Conservation (phyloP, 2,888 invertebrate species). For the Agonopterix alstromeriana region DNA sequence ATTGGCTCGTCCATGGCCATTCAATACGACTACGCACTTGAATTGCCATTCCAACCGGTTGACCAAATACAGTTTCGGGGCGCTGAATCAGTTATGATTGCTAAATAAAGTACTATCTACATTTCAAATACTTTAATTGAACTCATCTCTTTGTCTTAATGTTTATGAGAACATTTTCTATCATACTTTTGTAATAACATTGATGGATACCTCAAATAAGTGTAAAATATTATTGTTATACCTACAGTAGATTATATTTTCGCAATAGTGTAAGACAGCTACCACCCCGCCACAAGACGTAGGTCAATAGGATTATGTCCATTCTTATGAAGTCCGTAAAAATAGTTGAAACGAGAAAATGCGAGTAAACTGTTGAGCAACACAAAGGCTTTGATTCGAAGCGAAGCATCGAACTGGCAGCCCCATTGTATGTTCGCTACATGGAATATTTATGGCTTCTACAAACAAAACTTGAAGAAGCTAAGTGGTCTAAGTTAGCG, state of each 20-base stretch:
- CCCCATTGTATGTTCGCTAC: conserved; percentile 51
- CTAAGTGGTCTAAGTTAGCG: conserved; percentile 70
- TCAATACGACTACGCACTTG: conserved; percentile 47
- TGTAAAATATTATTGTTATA: no score
- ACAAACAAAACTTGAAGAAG: conserved; percentile 71
- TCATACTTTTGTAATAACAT: no score
- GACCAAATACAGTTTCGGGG: conserved; percentile 36
- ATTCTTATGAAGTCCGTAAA: conserved; percentile 4
- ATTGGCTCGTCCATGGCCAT: conserved; percentile 51
- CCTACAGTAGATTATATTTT: no score
- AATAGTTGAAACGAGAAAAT: conserved; percentile 17
- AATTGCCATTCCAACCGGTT: conserved; percentile 42
- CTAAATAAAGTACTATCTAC: conserved; percentile 19
- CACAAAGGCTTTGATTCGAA: conserved; percentile 44
- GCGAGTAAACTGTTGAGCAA: conserved; percentile 35
- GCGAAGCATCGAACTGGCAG: conserved; percentile 31
- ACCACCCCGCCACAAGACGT: background rate
- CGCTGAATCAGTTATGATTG: conserved; percentile 39
- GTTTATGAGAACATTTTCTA: no score
- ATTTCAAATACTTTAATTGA: background rate
- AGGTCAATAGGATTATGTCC: conserved; percentile 3
- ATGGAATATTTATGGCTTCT: conserved; percentile 66
- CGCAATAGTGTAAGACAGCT: no score
- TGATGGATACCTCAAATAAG: no score
- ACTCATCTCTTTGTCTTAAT: no score